A percentile compares a stretch with the other conserved stretches of the same genome.
These are phyloP conservation scores for Drosophila flavopinicola DNA, from an alignment of 2,888 invertebrate species.

Conservation along the genomic window DNA sequence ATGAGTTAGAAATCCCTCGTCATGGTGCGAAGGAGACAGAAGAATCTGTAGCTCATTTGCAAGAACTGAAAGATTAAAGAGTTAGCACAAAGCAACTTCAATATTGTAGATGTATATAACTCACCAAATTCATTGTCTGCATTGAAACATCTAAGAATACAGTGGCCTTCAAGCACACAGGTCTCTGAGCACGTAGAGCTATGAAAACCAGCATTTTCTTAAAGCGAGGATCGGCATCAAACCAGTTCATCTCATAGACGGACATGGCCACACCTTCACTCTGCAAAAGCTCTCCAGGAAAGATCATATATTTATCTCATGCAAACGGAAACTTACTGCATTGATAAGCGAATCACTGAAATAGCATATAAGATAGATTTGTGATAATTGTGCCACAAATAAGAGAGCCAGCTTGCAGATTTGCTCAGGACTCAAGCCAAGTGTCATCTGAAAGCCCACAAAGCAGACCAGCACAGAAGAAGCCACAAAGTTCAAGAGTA, in stretches of 20 bases:
- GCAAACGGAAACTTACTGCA: slow-evolving; percentile 68
- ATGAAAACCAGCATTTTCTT: slow-evolving; percentile 66
- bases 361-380: slow-evolving; percentile 77
- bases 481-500: slow-evolving; percentile 76
- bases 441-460: slow-evolving; percentile 79
- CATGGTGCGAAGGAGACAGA: slow-evolving; percentile 70
- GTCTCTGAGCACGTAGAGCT: slow-evolving; percentile 64
- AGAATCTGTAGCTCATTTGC: slow-evolving; percentile 71
- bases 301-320: no score
- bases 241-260: slow-evolving; percentile 69
- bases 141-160: slow-evolving; percentile 66
- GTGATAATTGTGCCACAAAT: slow-evolving; percentile 61
- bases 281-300: slow-evolving; percentile 31
- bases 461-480: slow-evolving; percentile 81
- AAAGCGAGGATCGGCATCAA: slow-evolving; percentile 50
- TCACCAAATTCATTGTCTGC: slow-evolving; percentile 70
- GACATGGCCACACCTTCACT: slow-evolving; percentile 59
- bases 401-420: slow-evolving; percentile 63
- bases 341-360: slow-evolving; percentile 71
- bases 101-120: no score
- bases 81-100: no score
- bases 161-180: slow-evolving; percentile 65
- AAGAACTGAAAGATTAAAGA: slow-evolving; percentile 50
- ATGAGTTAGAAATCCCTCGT: background rate
- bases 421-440: slow-evolving; percentile 49